Percentiles rank a stretch among this genome's conserved stretches.
These are phyloP conservation scores for Uria aalge DNA, from an alignment of 2,113 vertebrate genomes.

Conservation along the genomic window DNA sequence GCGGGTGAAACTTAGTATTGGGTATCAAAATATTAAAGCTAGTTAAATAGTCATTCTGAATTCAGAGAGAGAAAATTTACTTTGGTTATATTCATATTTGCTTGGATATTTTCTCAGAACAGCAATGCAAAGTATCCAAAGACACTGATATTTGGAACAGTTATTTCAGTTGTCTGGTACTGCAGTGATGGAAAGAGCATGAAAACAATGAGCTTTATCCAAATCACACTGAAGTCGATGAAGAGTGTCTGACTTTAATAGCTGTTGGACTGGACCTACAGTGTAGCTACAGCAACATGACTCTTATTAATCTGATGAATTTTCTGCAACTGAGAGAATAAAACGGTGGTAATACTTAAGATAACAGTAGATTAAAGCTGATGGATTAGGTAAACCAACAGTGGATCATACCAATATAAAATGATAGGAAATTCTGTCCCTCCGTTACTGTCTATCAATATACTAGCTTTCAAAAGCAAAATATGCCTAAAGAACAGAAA, in stretches of 20 bases:
- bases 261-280: neutral
- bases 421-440: neutral
- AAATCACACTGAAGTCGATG: neutral
- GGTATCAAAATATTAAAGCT: conserved; percentile 53
- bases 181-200: neutral
- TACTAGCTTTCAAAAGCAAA: neutral
- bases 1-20: neutral
- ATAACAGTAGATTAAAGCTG: neutral
- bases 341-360: neutral
- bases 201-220: conserved; percentile 30
- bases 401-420: neutral
- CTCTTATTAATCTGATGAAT: neutral
- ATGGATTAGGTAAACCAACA: neutral
- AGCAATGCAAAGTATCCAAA: conserved; percentile 47
- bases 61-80: conserved; percentile 46
- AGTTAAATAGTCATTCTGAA: conserved; percentile 57
- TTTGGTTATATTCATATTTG: conserved; percentile 58
- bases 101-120: conserved; percentile 54
- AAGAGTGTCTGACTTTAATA: neutral
- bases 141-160: conserved; percentile 49
- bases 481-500: neutral
- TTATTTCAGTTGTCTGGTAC: conserved; percentile 15
- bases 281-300: neutral
- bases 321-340: neutral
- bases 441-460: neutral